Evolutionary conservation across 2,888 invertebrate species (phyloP).

Genomic region (Apoderus coryli): DNA sequence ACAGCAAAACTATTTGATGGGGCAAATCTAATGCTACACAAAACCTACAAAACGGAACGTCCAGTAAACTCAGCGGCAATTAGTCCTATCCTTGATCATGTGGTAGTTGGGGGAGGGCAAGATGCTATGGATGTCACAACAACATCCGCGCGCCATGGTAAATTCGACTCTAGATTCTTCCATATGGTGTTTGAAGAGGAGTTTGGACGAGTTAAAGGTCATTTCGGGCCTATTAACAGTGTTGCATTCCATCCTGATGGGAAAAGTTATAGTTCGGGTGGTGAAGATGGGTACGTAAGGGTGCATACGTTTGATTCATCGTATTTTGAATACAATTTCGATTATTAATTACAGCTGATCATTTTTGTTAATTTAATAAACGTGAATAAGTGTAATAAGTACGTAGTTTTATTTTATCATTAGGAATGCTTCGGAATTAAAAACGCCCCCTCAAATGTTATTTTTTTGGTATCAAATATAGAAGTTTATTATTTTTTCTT

Average conservation of each 20-base stretch:
- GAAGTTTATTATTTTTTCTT: too few relatives aligned
- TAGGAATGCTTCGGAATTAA: too few relatives aligned
- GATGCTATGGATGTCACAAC: constrained; percentile 99
- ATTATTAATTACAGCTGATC: too few relatives aligned
- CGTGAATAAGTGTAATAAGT: too few relatives aligned
- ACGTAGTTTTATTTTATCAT: too few relatives aligned
- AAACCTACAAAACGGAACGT: constrained; percentile 93
- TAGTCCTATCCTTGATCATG: constrained; percentile 90
- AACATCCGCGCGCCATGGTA: constrained; percentile 84
- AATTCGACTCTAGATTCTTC: constrained; percentile 92
- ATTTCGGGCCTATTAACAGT: constrained; percentile 99
- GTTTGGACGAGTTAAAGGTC: constrained; percentile 95
- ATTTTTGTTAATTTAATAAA: too few relatives aligned
- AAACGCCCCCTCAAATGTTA: too few relatives aligned
- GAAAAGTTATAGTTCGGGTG: constrained; percentile 89
- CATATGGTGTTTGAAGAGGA: constrained; percentile 94
- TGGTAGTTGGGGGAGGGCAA: constrained; percentile 96
- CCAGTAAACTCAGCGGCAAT: constrained; percentile 97
- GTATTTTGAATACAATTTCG: constrained; percentile 92
- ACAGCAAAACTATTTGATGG: constrained; percentile 92
- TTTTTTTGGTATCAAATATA: too few relatives aligned
- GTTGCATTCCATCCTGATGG: constrained; percentile 97
- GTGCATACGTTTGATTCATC: constrained; percentile 92
- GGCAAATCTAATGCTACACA: constrained; percentile 70
- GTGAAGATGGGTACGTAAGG: constrained; percentile 96